Evolutionary conservation across 92 coral and sea anemone species (phyloP), one percentile per base, ranked within the genome.

Genomic region (Metridium senile): DNA sequence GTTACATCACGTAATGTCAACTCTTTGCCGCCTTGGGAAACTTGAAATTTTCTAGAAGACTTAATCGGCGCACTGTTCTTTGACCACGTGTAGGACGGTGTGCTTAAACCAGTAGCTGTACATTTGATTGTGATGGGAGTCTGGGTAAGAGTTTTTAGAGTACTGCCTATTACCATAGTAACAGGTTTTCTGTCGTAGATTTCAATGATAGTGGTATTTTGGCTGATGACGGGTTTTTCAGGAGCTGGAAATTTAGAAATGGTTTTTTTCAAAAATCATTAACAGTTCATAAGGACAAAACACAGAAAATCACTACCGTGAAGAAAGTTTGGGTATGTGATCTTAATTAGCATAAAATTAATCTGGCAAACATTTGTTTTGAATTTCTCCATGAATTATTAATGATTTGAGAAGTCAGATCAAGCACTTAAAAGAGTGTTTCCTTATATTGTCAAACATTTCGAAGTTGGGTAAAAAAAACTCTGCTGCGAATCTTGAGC

Each of bases 91-190:
- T 76, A 84, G 11, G 89, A 67, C 11, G 97, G 93, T 45, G 71
- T 82, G 20, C 93, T 93, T 27, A 89, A 74, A 3, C 97, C 97
- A 65, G 88, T 62, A 0, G 97, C 93, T 6, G 75, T 49, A 31
- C 97, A 91, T 51, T 71, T 86, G 77, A 91, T 82, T 13, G 84
- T 79, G 81, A 91, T 84, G 20, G 83, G 82, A 31, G 97, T 91
- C 39, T 79, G 85, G 49, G 81, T 76, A 0, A 89, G 87, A 0
- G 86, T 86, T 28, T 80, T 88, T 0, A 88, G 80, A 11, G 86
- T 88, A 26, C 84, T 57, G 2, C 93, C 93, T 11, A 88, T 82
- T 17, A 68, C 62, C 54, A 88, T 79, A 64, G 79, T 26, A 43
- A 88, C 74, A 10, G 93, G 86, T 23, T 71, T 68, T 54, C 89